These are phyloP conservation scores for Drosophila paramelanica DNA, from an alignment of 2,888 invertebrate genomes.

Conservation along the genomic window DNA sequence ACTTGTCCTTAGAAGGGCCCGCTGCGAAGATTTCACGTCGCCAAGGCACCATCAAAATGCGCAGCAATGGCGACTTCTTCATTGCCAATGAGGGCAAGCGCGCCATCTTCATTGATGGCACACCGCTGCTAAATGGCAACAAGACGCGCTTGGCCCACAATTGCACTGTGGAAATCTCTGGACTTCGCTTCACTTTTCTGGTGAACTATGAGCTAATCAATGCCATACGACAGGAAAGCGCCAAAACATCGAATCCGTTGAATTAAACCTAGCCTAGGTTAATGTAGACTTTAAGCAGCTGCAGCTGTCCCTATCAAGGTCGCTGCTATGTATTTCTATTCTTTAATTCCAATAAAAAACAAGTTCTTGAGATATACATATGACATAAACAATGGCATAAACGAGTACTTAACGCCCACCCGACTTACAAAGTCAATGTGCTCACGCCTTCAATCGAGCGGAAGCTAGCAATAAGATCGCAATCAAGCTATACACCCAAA, in stretches of 20 bases:
- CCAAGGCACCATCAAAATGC: constrained; percentile 95
- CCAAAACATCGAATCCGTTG: constrained; percentile 89
- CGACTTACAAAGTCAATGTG: constrained; percentile 33
- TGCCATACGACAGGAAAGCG: constrained; percentile 94
- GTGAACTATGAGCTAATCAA: constrained; percentile 96
- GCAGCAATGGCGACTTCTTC: constrained; percentile 97
- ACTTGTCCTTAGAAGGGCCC: constrained; percentile 96
- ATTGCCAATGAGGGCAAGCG: constrained; percentile 97
- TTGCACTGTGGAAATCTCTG: constrained; percentile 97
- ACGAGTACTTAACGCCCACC: constrained; percentile 51
- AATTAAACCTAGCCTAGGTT: constrained; percentile 67
- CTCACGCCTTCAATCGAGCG: constrained; percentile 63
- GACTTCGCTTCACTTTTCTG: constrained; percentile 95
- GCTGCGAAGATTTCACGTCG: constrained; percentile 96
- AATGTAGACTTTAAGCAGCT: constrained; percentile 10
- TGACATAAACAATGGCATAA: constrained; percentile 28
- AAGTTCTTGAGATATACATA: constrained; percentile 54
- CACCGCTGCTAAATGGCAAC: constrained; percentile 94
- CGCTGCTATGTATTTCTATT: constrained; percentile 43
- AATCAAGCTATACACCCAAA: constrained; percentile 20
- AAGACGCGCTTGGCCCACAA: constrained; percentile 96
- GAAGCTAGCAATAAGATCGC: constrained; percentile 39
- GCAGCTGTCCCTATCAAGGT: constrained; percentile 30
- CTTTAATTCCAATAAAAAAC: constrained; percentile 47
- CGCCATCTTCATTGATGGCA: constrained; percentile 97